These are phyloP conservation scores for Planococcus citri DNA, from an alignment of 1,140 invertebrate species.

Conservation along the genomic window DNA sequence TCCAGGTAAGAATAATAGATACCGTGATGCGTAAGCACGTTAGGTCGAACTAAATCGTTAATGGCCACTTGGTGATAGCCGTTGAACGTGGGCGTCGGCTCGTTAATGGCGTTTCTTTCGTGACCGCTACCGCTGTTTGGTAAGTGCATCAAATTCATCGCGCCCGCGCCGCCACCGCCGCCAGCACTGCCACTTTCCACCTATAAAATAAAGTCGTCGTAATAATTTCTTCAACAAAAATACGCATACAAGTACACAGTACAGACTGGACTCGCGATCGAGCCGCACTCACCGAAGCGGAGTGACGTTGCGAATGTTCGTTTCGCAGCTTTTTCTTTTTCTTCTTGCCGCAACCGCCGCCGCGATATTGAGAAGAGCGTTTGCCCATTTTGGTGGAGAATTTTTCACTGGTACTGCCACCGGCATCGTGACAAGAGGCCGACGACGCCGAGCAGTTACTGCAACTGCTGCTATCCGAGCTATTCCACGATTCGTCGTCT, in stretches of 20 bases:
- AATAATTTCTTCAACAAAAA: too few relatives aligned
- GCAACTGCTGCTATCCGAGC: not conserved
- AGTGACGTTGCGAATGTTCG: not conserved
- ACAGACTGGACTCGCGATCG: too few relatives aligned
- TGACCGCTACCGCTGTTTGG: not conserved
- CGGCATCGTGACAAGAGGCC: not conserved
- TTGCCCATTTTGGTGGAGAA: conserved; percentile 4
- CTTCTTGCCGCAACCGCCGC: conserved; percentile 1
- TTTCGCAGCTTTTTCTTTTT: conserved; percentile 16
- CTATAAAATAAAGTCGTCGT: too few relatives aligned
- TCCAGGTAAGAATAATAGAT: conserved; percentile 14
- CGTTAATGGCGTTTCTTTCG: not conserved
- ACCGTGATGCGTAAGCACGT: not conserved
- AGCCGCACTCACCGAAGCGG: conserved; percentile 22
- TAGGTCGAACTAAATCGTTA: not conserved
- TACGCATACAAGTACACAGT: too few relatives aligned
- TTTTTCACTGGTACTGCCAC: not conserved
- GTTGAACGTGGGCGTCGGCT: not conserved
- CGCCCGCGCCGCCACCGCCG: too few relatives aligned
- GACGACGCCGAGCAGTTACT: conserved; percentile 6
- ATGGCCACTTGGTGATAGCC: not conserved
- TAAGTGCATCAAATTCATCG: conserved; percentile 4
- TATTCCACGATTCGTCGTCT: conserved; percentile 12
- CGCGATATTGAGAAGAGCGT: conserved; percentile 16
- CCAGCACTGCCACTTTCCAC: too few relatives aligned